phyloP scores from a whole-genome alignment of 2,888 invertebrate species.

The Drosophila incognita region DNA sequence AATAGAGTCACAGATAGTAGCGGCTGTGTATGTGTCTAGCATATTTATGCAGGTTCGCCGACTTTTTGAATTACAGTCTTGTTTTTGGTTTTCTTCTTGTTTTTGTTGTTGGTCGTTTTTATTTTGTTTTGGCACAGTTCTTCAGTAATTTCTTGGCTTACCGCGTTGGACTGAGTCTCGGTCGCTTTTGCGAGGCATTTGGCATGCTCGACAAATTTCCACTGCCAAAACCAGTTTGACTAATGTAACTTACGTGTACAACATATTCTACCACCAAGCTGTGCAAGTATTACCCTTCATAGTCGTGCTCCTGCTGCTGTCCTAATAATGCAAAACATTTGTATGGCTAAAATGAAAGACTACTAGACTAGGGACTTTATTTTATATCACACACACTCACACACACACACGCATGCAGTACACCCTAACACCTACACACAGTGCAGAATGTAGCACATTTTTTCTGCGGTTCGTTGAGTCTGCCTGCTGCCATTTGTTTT shows the following conservation, averaged over 20 bases:
- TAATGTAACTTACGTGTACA: slow-evolving; percentile 75
- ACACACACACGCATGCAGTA: background rate
- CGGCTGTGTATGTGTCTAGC: slow-evolving; percentile 60
- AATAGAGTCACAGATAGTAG: slow-evolving; percentile 41
- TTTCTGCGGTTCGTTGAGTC: slow-evolving; percentile 66
- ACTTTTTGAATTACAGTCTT: slow-evolving; percentile 9
- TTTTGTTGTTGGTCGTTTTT: background rate
- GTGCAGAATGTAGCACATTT: slow-evolving; percentile 35
- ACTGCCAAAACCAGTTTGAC: slow-evolving; percentile 59
- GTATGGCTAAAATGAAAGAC: slow-evolving; percentile 50
- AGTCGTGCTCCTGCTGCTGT: slow-evolving; percentile 18
- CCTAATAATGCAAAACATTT: slow-evolving; percentile 73
- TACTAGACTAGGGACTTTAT: slow-evolving; percentile 48
- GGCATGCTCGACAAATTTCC: slow-evolving; percentile 62
- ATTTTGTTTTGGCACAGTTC: slow-evolving; percentile 27
- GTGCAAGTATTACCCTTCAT: slow-evolving; percentile 13
- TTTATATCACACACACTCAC: slow-evolving; percentile 29
- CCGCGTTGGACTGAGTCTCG: slow-evolving; percentile 17
- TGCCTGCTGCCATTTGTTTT: slow-evolving; percentile 71
- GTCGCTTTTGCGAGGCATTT: slow-evolving; percentile 31
- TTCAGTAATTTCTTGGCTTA: slow-evolving; percentile 47
- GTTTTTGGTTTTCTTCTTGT: slow-evolving; percentile 10
- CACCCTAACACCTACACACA: background rate
- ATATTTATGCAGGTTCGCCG: slow-evolving; percentile 64
- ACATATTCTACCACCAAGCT: slow-evolving; percentile 41